Evolutionary conservation across 2,797 vertebrate genomes (phyloP), one percentile per base, ranked within the genome.

Genomic region (Arctocebus calabarensis): DNA sequence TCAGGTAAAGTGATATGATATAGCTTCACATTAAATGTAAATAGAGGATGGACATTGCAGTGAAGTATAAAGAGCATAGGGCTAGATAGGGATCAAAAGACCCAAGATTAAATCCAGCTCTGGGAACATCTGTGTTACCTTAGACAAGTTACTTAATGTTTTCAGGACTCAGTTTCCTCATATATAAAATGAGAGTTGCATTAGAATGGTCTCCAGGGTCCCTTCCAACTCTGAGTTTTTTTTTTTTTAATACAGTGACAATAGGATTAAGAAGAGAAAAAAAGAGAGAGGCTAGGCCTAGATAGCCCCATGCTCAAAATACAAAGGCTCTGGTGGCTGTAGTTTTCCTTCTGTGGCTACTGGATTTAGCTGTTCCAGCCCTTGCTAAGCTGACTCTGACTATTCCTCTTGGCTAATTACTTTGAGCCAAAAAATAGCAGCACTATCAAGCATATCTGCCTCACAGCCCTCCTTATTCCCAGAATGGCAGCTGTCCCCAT

Each of bases 401-500:
- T 92, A 1, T n/a, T 59, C 29, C 40, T 77, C 22, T 19, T 55
- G 11, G 40, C 68, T 25, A 0, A 0, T 82, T 96, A 83, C 1
- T 0, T 84, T 92, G 91, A 92, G 75, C 86, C 40, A 52, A 27
- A 87, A 87, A 62, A 61, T 84, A 20, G 95, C 74, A 82, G 95
- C 85, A 83, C 62, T 16, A 5, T 0, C 0, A 73, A 73, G 52
- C 59, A 66, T 91, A 78, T 78, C 75, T 43, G 59, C 93, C 85
- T 96, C 29, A 70, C 92, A 95, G 93, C 79, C 75, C 66, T 96
- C 91, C 90, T 88, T 1, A 0, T n/a, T 77, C 89, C 85, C 91
- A 59, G 61, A 68, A 43, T 3, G 96, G 95, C 97, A 97, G 97
- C 98, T 97, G 97, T 17, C 34, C 34, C 89, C 55, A 6, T 87